Conservation (phyloP, 2,797 vertebrate species). For the Betta splendens region DNA sequence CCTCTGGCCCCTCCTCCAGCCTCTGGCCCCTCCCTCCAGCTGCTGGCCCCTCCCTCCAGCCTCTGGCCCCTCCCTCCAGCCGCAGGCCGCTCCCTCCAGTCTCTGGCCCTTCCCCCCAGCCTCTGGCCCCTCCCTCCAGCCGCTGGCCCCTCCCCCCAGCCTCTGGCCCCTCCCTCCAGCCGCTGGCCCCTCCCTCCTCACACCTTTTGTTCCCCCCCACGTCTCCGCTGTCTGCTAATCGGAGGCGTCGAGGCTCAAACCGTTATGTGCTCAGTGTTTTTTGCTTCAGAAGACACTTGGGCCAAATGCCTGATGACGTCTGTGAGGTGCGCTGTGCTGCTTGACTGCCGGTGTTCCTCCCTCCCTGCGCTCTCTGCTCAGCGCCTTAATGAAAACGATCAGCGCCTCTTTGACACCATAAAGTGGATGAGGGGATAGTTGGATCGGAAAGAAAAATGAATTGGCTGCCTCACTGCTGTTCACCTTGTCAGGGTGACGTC, state of each 20-base stretch:
- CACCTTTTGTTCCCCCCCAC: constrained; percentile 36
- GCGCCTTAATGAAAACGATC: constrained; percentile 14
- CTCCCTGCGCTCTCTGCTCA: constrained; percentile 14
- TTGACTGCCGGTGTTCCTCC: constrained; percentile 52
- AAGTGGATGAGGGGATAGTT: constrained; percentile 12
- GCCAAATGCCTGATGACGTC: constrained; percentile 14
- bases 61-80: constrained; percentile 1
- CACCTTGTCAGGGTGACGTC: constrained; percentile 10
- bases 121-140: constrained; percentile 1
- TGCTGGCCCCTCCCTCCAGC: constrained; percentile 1
- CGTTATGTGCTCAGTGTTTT: constrained; percentile 27
- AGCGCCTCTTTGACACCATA: constrained; percentile 4
- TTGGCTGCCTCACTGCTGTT: constrained; percentile 16
- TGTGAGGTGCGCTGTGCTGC: constrained; percentile 14
- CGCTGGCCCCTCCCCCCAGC: constrained; percentile 9
- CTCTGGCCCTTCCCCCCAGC: too few species aligned
- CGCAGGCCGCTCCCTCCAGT: too few species aligned
- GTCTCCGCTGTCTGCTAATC: constrained; percentile 31
- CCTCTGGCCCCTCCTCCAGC: constrained; percentile 34
- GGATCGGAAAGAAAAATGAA: constrained; percentile 2
- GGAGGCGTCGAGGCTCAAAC: constrained; percentile 35
- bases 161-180: constrained; percentile 36
- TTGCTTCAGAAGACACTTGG: constrained; percentile 21
- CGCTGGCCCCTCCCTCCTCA: constrained; percentile 2
- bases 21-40: constrained; percentile 1